Evolutionary conservation across 2,113 vertebrate genomes (phyloP).

Genomic region (Potamarius usumacintae): DNA sequence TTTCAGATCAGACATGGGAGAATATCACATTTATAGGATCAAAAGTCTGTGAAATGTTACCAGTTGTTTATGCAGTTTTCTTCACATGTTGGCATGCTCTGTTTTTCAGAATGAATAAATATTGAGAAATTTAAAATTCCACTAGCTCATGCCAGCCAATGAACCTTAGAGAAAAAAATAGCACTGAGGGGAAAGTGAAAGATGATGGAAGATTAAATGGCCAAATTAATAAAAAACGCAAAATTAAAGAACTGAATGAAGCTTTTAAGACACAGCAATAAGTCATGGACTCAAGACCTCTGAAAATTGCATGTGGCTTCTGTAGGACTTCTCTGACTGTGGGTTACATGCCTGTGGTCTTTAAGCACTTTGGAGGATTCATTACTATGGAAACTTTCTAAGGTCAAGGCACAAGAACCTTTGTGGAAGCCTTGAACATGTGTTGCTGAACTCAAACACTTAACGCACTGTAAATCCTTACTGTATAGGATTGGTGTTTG

Average conservation of each 20-base stretch:
- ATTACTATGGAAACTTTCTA: constrained; percentile 33
- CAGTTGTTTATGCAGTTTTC: constrained; percentile 2
- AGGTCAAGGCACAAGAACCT: neutral
- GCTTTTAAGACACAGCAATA: constrained; percentile 2
- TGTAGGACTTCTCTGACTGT: neutral
- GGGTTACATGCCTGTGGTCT: constrained; percentile 19
- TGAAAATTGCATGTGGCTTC: neutral
- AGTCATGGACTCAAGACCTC: neutral
- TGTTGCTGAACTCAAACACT: constrained; percentile 5
- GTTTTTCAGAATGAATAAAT: neutral
- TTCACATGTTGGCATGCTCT: neutral
- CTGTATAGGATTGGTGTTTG: neutral
- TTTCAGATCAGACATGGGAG: neutral
- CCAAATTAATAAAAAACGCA: too few species aligned
- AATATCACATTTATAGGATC: constrained; percentile 28
- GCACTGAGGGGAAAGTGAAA: neutral
- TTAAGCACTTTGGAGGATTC: neutral
- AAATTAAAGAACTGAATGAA: neutral
- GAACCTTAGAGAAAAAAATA: neutral
- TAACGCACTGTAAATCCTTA: constrained; percentile 11
- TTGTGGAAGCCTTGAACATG: constrained; percentile 12
- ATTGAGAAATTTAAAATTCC: neutral
- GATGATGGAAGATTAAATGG: neutral
- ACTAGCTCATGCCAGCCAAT: constrained; percentile 3
- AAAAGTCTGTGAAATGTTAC: neutral